These are phyloP conservation scores for Sycophaga agraensis DNA, from an alignment of 1,140 invertebrate genomes.

Conservation along the genomic window DNA sequence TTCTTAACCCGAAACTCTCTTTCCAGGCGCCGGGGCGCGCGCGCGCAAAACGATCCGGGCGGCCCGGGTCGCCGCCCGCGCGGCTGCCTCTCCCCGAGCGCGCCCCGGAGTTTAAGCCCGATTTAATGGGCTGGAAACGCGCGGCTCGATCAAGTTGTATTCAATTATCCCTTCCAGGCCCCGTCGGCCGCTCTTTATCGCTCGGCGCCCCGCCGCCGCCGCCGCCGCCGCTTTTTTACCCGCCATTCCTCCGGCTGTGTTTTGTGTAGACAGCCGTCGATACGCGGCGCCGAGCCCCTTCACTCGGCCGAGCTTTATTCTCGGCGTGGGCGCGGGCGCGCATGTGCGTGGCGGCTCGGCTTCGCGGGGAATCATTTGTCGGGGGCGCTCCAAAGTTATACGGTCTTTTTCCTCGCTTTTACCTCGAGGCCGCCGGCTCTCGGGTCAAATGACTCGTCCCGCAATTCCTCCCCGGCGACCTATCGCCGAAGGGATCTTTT, in stretches of 20 bases:
- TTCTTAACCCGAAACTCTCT: neutral
- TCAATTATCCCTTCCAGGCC: conserved; percentile 55
- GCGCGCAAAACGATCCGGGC: neutral
- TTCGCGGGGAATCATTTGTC: too few species aligned
- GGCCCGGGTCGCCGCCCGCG: conserved; percentile 4
- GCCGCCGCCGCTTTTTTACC: neutral
- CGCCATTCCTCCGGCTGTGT: neutral
- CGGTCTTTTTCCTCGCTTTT: too few species aligned
- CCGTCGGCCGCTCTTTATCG: conserved; percentile 27
- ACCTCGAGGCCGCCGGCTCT: too few species aligned
- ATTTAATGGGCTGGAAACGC: conserved; percentile 60
- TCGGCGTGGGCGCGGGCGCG: too few species aligned
- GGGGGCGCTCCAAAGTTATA: too few species aligned
- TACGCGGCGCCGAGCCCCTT: too few species aligned
- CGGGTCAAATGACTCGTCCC: too few species aligned
- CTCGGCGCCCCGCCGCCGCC: neutral
- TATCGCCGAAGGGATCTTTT: too few species aligned
- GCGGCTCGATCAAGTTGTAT: conserved; percentile 59
- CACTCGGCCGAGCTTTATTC: neutral
- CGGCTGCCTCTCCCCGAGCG: conserved; percentile 14
- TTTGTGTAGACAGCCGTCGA: too few species aligned
- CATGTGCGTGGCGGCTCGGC: too few species aligned
- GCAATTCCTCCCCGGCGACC: too few species aligned
- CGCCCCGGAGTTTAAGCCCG: conserved; percentile 50
- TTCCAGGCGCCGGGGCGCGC: neutral